phyloP scores from a whole-genome alignment of 2,113 vertebrate genomes.

The Limanda limanda region DNA sequence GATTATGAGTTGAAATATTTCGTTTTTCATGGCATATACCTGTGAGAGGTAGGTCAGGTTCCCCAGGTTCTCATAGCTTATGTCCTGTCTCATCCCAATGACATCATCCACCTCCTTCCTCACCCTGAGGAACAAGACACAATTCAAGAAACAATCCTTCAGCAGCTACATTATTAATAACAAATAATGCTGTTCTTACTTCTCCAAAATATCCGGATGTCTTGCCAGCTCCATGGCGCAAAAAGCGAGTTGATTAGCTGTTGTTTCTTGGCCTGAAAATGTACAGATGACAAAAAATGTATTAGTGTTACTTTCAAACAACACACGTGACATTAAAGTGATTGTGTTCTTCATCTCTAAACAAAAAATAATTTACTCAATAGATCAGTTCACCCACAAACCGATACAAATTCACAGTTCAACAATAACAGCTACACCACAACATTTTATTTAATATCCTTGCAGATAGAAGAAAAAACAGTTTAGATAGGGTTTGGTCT shows the following conservation, averaged over 20 bases:
- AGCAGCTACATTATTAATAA: rapidly evolving
- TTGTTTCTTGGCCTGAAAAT: constrained; percentile 91
- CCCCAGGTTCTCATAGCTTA: constrained; percentile 89
- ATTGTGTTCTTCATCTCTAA: too few relatives aligned
- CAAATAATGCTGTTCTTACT: constrained; percentile 65
- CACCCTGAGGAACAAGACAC: constrained; percentile 71
- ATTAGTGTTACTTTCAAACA: too few relatives aligned
- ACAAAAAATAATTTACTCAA: too few relatives aligned
- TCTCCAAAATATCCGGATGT: constrained; percentile 88
- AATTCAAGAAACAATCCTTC: neutral
- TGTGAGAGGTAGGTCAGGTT: constrained; percentile 89
- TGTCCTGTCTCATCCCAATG: constrained; percentile 88
- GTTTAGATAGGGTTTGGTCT: too few relatives aligned
- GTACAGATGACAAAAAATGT: neutral
- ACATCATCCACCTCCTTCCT: constrained; percentile 90
- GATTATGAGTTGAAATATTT: too few relatives aligned
- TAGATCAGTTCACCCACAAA: too few relatives aligned
- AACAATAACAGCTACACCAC: too few relatives aligned
- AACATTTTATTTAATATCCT: too few relatives aligned
- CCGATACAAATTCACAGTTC: too few relatives aligned
- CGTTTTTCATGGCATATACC: constrained; percentile 74
- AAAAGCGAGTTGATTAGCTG: constrained; percentile 89
- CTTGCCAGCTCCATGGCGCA: constrained; percentile 89
- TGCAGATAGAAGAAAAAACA: too few relatives aligned
- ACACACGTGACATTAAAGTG: too few relatives aligned